Conservation (phyloP, 1,140 invertebrate species). For the Ostrea denselamellosa region DNA sequence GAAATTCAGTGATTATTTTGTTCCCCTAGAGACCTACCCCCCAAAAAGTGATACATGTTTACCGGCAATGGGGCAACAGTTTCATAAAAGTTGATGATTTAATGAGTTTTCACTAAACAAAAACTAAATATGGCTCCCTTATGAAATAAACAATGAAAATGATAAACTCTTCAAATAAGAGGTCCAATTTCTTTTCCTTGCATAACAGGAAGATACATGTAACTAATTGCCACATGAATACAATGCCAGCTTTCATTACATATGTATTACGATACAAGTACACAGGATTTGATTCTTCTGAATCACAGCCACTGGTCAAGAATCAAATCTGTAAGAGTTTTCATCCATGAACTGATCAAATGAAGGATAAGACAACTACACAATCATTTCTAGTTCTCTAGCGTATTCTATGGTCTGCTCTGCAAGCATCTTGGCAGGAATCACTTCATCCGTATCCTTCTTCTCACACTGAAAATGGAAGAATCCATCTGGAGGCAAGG, state of each 20-base stretch:
- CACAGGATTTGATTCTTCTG: neutral
- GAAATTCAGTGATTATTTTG: too few species aligned
- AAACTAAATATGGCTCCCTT: too few species aligned
- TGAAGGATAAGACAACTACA: conserved; percentile 81
- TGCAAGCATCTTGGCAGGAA: conserved; percentile 93
- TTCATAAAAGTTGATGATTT: too few species aligned
- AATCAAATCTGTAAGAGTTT: neutral
- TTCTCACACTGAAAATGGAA: conserved; percentile 88
- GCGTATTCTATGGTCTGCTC: conserved; percentile 98
- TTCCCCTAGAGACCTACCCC: too few species aligned
- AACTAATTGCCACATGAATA: neutral
- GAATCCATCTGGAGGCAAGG: conserved; percentile 87
- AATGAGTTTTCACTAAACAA: too few species aligned
- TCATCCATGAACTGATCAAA: neutral
- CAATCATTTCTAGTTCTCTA: conserved; percentile 99
- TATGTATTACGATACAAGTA: neutral
- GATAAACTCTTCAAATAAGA: too few species aligned
- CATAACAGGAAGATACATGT: neutral
- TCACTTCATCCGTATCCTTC: conserved; percentile 86
- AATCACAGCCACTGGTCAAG: neutral
- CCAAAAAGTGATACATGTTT: too few species aligned
- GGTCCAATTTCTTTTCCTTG: neutral
- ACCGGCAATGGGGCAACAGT: too few species aligned
- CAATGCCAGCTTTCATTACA: neutral
- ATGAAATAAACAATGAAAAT: too few species aligned